Conservation (phyloP, 2,113 vertebrate species). For the Pithys albifrons region DNA sequence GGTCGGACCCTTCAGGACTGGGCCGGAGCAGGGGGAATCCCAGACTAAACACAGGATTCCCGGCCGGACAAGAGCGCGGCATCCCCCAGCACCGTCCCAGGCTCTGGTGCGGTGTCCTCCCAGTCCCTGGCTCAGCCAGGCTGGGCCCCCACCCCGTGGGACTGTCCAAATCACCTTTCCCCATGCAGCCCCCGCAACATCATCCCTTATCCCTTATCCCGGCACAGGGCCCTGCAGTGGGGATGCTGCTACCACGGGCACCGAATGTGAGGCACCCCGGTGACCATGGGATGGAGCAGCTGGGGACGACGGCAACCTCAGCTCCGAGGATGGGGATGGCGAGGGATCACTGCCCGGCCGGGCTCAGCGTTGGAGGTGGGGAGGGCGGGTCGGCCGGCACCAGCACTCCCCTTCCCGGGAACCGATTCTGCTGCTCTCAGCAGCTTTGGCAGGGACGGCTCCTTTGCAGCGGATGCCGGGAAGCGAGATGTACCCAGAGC, state of each 20-base stretch:
- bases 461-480: constrained; percentile 59
- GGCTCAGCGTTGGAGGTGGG: neutral
- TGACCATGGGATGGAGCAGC: neutral
- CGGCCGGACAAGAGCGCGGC: neutral
- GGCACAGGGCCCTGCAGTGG: neutral
- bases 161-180: neutral
- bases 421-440: constrained; percentile 64
- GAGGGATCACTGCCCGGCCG: neutral
- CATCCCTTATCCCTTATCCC: neutral
- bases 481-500: constrained; percentile 27
- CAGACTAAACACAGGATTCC: constrained; percentile 8
- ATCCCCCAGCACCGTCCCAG: neutral
- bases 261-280: rapidly evolving
- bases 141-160: neutral
- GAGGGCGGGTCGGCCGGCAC: neutral
- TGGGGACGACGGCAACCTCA: neutral
- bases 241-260: neutral
- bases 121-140: neutral
- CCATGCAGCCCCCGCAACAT: neutral
- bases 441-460: constrained; percentile 54
- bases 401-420: neutral
- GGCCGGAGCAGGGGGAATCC: neutral
- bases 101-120: neutral
- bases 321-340: rapidly evolving
- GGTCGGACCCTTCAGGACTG: constrained; percentile 42